Evolutionary conservation across 64 coral and sea anemone genomes (phyloP).

Genomic region (Actinia tenebrosa): DNA sequence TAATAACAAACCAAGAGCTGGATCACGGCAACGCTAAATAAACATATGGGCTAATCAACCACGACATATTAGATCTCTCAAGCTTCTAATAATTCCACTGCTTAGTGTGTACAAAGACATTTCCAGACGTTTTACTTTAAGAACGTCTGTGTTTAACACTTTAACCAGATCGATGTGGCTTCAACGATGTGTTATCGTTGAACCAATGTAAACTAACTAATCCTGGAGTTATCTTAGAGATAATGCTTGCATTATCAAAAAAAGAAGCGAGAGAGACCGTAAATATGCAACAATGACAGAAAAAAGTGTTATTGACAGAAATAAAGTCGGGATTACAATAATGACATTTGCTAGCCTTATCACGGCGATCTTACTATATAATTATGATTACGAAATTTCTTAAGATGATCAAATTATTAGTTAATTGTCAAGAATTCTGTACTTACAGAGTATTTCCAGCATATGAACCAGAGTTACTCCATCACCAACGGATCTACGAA

Average conservation of each 20-base stretch:
- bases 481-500: conserved; percentile 76
- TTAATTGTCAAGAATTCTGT: background rate
- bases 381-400: conserved; percentile 8
- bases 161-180: background rate
- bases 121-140: background rate
- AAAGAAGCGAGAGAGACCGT: background rate
- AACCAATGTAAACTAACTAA: conserved; percentile 6
- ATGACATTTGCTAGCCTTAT: background rate
- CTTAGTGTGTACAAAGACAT: background rate
- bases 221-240: background rate
- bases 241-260: background rate
- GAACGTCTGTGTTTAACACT: background rate
- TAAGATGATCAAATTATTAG: background rate
- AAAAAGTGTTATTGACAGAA: background rate
- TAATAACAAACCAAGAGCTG: background rate
- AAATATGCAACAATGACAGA: background rate
- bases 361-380: background rate
- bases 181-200: background rate
- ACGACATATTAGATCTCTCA: background rate
- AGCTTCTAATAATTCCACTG: background rate
- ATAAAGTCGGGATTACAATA: background rate
- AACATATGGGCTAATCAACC: background rate
- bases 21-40: background rate
- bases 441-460: conserved; percentile 77
- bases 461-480: conserved; percentile 75